These are phyloP conservation scores for Magallana gigas DNA, from an alignment of 1,140 invertebrate genomes.

Conservation along the genomic window DNA sequence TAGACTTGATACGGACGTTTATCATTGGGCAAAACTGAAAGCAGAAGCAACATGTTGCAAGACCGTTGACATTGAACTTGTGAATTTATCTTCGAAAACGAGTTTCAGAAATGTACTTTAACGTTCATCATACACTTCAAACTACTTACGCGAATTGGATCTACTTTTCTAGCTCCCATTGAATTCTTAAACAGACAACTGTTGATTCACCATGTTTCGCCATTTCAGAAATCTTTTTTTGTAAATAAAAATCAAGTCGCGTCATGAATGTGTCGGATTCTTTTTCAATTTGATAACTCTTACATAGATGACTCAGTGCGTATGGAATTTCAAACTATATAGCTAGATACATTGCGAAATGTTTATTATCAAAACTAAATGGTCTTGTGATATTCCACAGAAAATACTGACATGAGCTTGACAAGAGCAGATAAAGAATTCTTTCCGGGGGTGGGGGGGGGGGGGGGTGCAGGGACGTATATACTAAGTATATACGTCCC, in stretches of 20 bases:
- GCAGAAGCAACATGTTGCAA: neutral
- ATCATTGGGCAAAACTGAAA: neutral
- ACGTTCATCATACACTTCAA: neutral
- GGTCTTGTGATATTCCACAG: too few relatives aligned
- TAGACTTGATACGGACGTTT: neutral
- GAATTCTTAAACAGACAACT: slow-evolving; percentile 22
- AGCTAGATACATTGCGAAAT: too few relatives aligned
- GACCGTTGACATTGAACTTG: neutral
- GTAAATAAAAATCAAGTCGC: slow-evolving; percentile 29
- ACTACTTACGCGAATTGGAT: slow-evolving; percentile 6
- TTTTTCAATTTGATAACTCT: neutral
- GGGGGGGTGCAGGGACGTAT: too few relatives aligned
- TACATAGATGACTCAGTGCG: neutral
- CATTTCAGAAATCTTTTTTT: slow-evolving; percentile 10
- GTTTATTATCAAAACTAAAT: too few relatives aligned
- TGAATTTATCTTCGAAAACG: neutral
- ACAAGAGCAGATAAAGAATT: too few relatives aligned
- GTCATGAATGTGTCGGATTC: neutral
- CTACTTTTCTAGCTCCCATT: slow-evolving; percentile 21
- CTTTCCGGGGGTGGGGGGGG: too few relatives aligned
- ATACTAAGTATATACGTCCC: too few relatives aligned
- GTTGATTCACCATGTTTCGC: slow-evolving; percentile 32
- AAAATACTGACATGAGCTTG: too few relatives aligned
- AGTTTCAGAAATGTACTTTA: neutral
- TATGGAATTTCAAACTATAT: too few relatives aligned